Evolutionary conservation across 1,140 invertebrate species (phyloP).

Genomic region (Microplitis demolitor): DNA sequence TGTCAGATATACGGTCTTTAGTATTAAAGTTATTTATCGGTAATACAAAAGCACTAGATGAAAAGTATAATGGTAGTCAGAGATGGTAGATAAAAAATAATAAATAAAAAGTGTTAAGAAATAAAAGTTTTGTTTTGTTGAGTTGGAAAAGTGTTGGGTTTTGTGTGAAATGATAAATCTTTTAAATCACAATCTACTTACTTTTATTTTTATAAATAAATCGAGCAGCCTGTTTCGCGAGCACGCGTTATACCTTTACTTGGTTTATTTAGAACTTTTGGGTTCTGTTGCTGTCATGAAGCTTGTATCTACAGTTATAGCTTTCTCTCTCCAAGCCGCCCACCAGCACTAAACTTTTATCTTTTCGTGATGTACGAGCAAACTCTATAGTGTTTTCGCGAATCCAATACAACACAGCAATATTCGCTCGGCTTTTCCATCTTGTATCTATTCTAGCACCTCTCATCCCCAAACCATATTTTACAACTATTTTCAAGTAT

Average conservation of each 20-base stretch:
- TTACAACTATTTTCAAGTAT: constrained; percentile 33
- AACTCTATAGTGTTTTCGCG: constrained; percentile 20
- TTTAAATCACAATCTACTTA: constrained; percentile 12
- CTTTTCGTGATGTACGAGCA: constrained; percentile 30
- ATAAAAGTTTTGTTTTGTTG: too few relatives aligned
- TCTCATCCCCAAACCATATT: constrained; percentile 21
- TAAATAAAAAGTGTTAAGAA: too few relatives aligned
- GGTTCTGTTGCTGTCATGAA: too few relatives aligned
- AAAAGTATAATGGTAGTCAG: too few relatives aligned
- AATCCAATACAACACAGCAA: constrained; percentile 23
- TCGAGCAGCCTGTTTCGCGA: neutral
- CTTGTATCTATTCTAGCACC: constrained; percentile 9
- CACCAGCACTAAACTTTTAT: constrained; percentile 26
- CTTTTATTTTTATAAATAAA: neutral
- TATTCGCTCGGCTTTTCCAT: constrained; percentile 29
- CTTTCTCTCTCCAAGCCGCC: neutral
- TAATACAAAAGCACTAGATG: too few relatives aligned
- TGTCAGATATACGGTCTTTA: too few relatives aligned
- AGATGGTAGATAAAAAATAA: too few relatives aligned
- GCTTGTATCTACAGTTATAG: neutral
- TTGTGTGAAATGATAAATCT: constrained; percentile 22
- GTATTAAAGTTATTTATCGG: too few relatives aligned
- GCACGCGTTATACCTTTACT: neutral
- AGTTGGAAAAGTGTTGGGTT: neutral
- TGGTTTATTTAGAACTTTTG: constrained; percentile 30